A percentile compares a stretch with the other conserved stretches of the same genome.
Evolutionary conservation across 2,888 invertebrate genomes (phyloP).

Genomic region (Clitarchus hookeri): DNA sequence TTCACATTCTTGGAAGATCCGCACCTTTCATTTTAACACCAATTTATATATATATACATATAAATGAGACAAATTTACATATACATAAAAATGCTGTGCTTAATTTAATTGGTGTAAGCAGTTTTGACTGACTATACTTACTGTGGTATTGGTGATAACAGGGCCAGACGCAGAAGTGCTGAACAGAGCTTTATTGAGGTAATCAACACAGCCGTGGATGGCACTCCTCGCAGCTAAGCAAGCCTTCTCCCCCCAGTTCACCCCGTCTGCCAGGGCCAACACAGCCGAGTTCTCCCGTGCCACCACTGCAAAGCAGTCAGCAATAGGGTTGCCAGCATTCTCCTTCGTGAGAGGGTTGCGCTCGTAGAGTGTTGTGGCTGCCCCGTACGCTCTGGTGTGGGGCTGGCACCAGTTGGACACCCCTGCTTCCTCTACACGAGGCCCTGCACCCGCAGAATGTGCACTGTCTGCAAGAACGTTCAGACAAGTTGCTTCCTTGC

Average conservation of each 20-base stretch:
- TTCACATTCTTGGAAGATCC: no score
- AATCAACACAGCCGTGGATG: conserved; percentile 81
- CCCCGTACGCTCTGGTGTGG: conserved; percentile 66
- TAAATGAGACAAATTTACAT: no score
- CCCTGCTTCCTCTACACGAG: conserved; percentile 52
- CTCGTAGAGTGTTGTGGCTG: conserved; percentile 81
- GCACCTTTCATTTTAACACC: no score
- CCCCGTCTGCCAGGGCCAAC: conserved; percentile 84
- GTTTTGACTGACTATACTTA: conserved; percentile 43
- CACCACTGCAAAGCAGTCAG: conserved; percentile 83
- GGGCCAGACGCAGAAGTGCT: conserved; percentile 48
- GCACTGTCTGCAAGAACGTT: neutral
- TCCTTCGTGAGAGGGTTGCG: conserved; percentile 75
- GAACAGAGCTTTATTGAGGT: conserved; percentile 74
- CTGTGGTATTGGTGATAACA: conserved; percentile 53
- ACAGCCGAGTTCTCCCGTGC: conserved; percentile 74
- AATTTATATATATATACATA: no score
- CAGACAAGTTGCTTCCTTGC: no score
- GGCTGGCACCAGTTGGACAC: conserved; percentile 63
- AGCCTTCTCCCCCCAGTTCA: conserved; percentile 91
- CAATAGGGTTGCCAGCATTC: conserved; percentile 79
- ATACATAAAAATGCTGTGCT: no score
- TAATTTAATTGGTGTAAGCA: no score
- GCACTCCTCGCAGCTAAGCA: conserved; percentile 84
- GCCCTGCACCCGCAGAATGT: conserved; percentile 11